Base-by-base conservation (phyloP, 2,797 vertebrate genomes). In the Carcharodon carcharias region DNA sequence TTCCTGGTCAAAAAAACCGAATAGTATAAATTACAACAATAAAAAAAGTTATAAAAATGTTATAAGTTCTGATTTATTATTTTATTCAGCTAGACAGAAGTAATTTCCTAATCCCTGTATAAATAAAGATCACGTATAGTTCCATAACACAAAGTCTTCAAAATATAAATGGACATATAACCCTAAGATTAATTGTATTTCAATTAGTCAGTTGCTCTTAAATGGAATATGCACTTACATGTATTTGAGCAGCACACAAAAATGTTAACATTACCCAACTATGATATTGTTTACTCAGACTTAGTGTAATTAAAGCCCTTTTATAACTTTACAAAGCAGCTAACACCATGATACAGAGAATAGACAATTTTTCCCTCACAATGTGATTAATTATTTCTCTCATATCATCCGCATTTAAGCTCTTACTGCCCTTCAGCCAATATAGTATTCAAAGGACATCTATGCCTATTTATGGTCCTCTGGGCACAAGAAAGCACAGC, bases 1-100 rank as follows among this genome's bases (percentile, higher is more conserved):
- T 97, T 98, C 99, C 99, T 99, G 97, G 97, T 96, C 97, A 96
- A 56, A 96, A 97, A 35, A 96, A 1, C 56, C 45, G 45, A 88
- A 80, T 18, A 88, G 80, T 89, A 23, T 23, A 87, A 88, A 63
- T 96, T 45, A 82, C n/a, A 96, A 4, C 4, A 63, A 96, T 54
- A 21, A 3, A 12, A 77, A n/a, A n/a, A 11, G 31, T n/a, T 77
- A 77, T 9, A 35, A 73, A 67, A 73, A 58, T 26, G 9, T 50
- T 50, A 61, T 61, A 96, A 7, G 12, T 54, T 50, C 9, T 73
- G n/a, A 7, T 67, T n/a, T 80, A 50, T 45, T 92, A 40, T 63
- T 65, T 21, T 18, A 45, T 95, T 95, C 50, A 77, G 4, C 18
- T 71, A 16, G 58, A 92, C 56, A 21, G 26, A 71, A 71, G 69